Conservation (phyloP, 2,888 invertebrate genomes). For the Aquatica leii region DNA sequence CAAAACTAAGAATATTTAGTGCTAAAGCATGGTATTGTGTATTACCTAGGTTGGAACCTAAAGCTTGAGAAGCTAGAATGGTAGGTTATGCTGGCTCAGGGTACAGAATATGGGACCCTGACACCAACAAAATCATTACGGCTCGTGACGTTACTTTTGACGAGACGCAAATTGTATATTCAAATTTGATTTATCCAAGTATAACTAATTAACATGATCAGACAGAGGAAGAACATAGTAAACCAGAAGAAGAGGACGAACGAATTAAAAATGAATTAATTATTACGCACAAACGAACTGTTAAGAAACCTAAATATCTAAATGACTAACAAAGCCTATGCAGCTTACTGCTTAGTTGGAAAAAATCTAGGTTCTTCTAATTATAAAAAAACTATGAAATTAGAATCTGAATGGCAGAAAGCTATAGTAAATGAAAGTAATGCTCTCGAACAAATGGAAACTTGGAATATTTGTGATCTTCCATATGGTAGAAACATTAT, state of each 20-base stretch:
- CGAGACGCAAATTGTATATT: background rate
- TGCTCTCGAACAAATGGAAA: constrained; percentile 17
- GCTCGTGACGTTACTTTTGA: constrained; percentile 2
- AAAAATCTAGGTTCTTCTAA: constrained; percentile 7
- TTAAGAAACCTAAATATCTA: constrained; percentile 13
- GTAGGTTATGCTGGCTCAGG: background rate
- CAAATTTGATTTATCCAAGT: background rate
- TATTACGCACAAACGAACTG: background rate
- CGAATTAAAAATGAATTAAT: background rate
- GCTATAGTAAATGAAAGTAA: constrained; percentile 12
- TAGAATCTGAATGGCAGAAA: constrained; percentile 10
- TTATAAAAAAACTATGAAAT: constrained; percentile 15
- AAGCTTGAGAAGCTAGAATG: constrained; percentile 6
- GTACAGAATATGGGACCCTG: background rate
- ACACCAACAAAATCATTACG: background rate
- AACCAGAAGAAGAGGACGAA: background rate
- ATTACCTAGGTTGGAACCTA: background rate
- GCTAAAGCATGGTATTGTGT: constrained; percentile 10
- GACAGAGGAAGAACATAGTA: background rate
- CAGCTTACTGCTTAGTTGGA: constrained; percentile 20
- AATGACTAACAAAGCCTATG: constrained; percentile 20
- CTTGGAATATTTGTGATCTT: constrained; percentile 6
- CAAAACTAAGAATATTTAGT: background rate
- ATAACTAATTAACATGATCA: background rate
- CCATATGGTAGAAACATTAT: background rate